Evolutionary conservation across 2,113 vertebrate genomes (phyloP).

Genomic region (Rattus norvegicus): DNA sequence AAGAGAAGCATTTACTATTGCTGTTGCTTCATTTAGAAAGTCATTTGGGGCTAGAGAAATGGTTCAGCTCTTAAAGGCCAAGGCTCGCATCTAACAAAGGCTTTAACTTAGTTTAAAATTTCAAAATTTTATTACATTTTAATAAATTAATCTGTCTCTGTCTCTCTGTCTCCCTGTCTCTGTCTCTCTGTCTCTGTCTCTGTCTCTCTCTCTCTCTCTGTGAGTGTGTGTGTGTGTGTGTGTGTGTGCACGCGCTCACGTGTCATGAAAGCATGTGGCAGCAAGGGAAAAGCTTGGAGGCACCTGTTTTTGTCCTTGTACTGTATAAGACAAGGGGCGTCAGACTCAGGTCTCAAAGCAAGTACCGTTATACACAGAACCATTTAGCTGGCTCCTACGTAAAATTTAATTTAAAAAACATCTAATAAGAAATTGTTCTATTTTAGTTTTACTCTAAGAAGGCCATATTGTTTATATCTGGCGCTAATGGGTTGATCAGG

Average conservation of each 20-base stretch:
- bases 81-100: not conserved
- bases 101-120: not conserved
- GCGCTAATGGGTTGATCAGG: not conserved
- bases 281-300: not conserved
- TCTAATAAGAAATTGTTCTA: not conserved
- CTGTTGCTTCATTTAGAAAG: not conserved
- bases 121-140: not conserved
- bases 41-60: not conserved
- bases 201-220: too few species aligned
- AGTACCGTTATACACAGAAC: not conserved
- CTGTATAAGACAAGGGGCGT: not conserved
- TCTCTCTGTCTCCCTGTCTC: not conserved
- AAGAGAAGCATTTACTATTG: not conserved
- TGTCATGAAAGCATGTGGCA: not conserved
- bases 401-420: not conserved
- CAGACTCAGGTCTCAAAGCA: not conserved
- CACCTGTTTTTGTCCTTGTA: not conserved
- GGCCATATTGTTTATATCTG: not conserved
- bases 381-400: not conserved
- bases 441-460: not conserved
- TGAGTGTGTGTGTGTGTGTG: too few species aligned
- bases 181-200: fast-evolving
- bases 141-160: not conserved
- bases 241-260: not conserved
- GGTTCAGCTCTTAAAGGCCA: not conserved